These are phyloP conservation scores for Salvator merianae DNA, from an alignment of 2,113 vertebrate genomes.

Conservation along the genomic window DNA sequence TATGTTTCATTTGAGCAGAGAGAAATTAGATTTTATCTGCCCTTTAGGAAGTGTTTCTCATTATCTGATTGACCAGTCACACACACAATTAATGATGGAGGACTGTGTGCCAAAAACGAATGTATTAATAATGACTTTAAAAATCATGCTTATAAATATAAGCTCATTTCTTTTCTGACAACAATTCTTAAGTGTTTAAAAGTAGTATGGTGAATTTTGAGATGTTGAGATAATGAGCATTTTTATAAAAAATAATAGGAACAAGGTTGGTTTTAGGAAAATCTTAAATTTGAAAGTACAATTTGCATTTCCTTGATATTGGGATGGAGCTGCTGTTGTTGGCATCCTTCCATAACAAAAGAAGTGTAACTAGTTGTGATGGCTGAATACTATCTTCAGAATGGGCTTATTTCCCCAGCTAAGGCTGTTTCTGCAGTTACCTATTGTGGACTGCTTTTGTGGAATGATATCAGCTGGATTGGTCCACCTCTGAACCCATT, in stretches of 20 bases:
- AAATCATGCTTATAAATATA: slow-evolving; percentile 1
- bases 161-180: background rate
- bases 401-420: too few species aligned
- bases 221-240: rapidly evolving
- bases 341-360: too few species aligned
- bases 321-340: too few species aligned
- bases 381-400: too few species aligned
- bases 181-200: background rate
- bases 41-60: background rate
- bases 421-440: too few species aligned
- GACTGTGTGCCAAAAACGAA: background rate
- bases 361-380: too few species aligned
- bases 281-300: background rate
- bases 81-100: slow-evolving; percentile 21
- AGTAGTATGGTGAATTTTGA: background rate
- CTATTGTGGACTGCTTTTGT: too few species aligned
- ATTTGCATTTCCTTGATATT: too few species aligned
- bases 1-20: background rate
- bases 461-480: too few species aligned
- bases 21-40: slow-evolving; percentile 20
- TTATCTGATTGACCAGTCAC: background rate
- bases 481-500: too few species aligned
- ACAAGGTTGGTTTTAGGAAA: background rate
- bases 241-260: background rate
- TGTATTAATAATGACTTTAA: slow-evolving; percentile 1